Evolutionary conservation across 1,140 invertebrate genomes (phyloP), one percentile per base, ranked within the genome.

Genomic region (Drosophila kepulauana): DNA sequence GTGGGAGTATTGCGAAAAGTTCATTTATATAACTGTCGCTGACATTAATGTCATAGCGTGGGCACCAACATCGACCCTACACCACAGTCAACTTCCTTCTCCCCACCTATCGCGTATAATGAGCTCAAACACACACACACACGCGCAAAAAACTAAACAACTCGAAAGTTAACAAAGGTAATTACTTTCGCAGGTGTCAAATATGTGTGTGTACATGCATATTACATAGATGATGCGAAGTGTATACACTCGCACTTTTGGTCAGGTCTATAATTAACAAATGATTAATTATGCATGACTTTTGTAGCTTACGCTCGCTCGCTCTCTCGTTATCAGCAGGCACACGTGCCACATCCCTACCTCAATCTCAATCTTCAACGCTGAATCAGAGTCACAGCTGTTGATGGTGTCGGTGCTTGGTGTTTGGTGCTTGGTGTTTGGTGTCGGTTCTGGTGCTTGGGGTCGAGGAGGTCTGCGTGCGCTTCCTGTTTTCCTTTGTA

Each of bases 261-360:
- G 63, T 56, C 81, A 82, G 82, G 73, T 88, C 80, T 88, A 88
- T 88, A 88, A 89, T 88, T 88, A 89, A 88, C 81, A 89, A 89
- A 88, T 88, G 85, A 88, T 88, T 88, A 88, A 88, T 88, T 88
- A 88, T 89, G 85, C 85, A 88, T 89, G 85, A 85, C 81, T 74
- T 85, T 85, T 75, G 65, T 77, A 74, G 78, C 78, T 57, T 80
- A 73, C 71, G 78, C 65, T 85, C 20, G 20, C 20, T 25, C 20
- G 20, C 20, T 25, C 20, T 25, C 20, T 25, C 75, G 80, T 89
- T 88, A 88, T 88, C 85, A 88, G 79, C 69, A 74, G 69, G 59
- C 84, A 79, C 81, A 88, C 77, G 75, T 76, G 15, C 74, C 43
- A 49, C 33, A 30, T n/a, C 20, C 41, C 41, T 35, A 25, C 35